Conservation (phyloP, 30 jellyfish, hydroid and myxozoan genomes). For the Aurelia coerulea region DNA sequence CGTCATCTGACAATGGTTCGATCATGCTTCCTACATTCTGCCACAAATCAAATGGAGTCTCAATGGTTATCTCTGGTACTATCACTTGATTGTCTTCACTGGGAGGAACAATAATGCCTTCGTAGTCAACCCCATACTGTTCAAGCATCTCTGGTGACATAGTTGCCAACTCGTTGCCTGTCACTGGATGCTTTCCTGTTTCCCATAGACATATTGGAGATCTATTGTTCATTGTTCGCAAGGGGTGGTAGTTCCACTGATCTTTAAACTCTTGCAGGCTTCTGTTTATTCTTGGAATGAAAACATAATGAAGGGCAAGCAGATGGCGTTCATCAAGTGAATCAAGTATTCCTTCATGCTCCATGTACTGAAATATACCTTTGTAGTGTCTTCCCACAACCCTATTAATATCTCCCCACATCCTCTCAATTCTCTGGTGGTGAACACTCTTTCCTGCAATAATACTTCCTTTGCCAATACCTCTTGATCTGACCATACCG, state of each 20-base stretch:
- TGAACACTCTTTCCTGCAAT: too few species aligned
- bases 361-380: too few species aligned
- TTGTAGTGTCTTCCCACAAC: too few species aligned
- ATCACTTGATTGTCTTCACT: not conserved
- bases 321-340: too few species aligned
- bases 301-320: not conserved
- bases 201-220: not conserved
- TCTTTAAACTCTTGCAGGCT: not conserved
- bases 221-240: not conserved
- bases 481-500: too few species aligned
- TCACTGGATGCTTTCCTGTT: slow-evolving; percentile 1
- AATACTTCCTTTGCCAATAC: too few species aligned
- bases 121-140: slow-evolving; percentile 6
- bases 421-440: too few species aligned
- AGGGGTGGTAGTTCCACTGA: not conserved
- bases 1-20: slow-evolving; percentile 24
- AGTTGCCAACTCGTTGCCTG: too few species aligned
- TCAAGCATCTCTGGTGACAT: too few species aligned
- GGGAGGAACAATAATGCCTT: not conserved
- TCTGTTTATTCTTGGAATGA: not conserved
- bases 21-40: not conserved
- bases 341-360: too few species aligned
- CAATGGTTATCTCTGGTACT: not conserved
- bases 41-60: not conserved
- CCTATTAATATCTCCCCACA: too few species aligned